Conservation (phyloP, 2,797 vertebrate species). For the Erethizon dorsatum region DNA sequence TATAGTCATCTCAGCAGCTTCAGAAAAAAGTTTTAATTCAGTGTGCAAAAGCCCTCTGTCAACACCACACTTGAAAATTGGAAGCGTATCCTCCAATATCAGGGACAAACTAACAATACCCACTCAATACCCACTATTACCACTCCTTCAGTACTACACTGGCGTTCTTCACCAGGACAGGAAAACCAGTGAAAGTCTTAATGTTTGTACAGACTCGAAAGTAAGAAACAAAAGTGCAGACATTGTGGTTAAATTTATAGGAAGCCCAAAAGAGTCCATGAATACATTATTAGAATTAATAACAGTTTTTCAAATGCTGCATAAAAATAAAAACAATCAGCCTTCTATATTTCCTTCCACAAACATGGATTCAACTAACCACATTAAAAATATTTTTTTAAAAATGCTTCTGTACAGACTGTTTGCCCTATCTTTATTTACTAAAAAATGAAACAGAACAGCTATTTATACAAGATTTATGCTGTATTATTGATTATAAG, state of each 20-base stretch:
- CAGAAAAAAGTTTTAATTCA: slow-evolving; percentile 53
- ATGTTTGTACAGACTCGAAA: not conserved
- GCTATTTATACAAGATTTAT: not conserved
- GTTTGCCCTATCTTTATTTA: not conserved
- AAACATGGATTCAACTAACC: not conserved
- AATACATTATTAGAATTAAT: slow-evolving; percentile 7
- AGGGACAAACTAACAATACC: not conserved
- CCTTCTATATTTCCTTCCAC: not conserved
- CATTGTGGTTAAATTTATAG: not conserved
- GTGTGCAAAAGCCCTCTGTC: not conserved
- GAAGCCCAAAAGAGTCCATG: not conserved
- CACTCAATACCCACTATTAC: not conserved
- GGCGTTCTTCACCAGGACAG: not conserved
- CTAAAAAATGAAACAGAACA: not conserved
- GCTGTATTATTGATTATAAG: not conserved
- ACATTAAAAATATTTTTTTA: not conserved
- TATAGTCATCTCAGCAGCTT: not conserved
- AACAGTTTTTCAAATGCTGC: not conserved
- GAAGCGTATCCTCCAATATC: not conserved
- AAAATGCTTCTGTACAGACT: not conserved
- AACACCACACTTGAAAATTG: not conserved
- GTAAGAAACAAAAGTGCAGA: not conserved
- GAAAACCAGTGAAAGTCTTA: not conserved
- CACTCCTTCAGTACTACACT: not conserved
- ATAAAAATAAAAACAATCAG: not conserved